These are phyloP conservation scores for Bombus consobrinus DNA, from an alignment of 1,140 invertebrate species.

Conservation along the genomic window DNA sequence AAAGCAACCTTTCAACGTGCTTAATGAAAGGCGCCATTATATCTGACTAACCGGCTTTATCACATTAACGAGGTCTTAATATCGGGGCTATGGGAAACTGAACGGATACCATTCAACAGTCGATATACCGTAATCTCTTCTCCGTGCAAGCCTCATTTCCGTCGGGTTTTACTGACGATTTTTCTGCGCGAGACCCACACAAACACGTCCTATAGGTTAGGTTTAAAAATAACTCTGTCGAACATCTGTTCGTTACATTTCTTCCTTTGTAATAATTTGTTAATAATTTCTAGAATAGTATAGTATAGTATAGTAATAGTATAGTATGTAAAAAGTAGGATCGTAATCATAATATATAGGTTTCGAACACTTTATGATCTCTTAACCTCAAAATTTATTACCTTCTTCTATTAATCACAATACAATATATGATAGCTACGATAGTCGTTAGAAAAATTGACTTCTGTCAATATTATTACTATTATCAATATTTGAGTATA, in stretches of 20 bases:
- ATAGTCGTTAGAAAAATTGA: too few relatives aligned
- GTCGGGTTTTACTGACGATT: constrained; percentile 20
- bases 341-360: background rate
- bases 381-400: background rate
- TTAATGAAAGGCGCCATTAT: constrained; percentile 53
- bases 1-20: constrained; percentile 37
- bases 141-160: constrained; percentile 37
- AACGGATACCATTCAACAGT: constrained; percentile 48
- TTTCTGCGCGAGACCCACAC: background rate
- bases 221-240: constrained; percentile 5
- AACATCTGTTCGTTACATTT: background rate
- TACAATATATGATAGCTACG: too few relatives aligned
- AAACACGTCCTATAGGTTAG: background rate
- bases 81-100: constrained; percentile 49
- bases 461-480: too few relatives aligned
- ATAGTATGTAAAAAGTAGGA: too few relatives aligned
- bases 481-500: too few relatives aligned
- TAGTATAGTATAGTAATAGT: too few relatives aligned
- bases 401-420: too few relatives aligned
- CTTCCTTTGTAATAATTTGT: background rate
- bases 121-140: constrained; percentile 45
- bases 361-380: background rate
- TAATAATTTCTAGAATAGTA: background rate
- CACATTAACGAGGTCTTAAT: constrained; percentile 51
- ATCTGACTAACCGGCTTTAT: constrained; percentile 41